Percentiles rank a stretch among this genome's conserved stretches.
phyloP scores from a whole-genome alignment of 1,140 invertebrate genomes.

The Lerema accius region DNA sequence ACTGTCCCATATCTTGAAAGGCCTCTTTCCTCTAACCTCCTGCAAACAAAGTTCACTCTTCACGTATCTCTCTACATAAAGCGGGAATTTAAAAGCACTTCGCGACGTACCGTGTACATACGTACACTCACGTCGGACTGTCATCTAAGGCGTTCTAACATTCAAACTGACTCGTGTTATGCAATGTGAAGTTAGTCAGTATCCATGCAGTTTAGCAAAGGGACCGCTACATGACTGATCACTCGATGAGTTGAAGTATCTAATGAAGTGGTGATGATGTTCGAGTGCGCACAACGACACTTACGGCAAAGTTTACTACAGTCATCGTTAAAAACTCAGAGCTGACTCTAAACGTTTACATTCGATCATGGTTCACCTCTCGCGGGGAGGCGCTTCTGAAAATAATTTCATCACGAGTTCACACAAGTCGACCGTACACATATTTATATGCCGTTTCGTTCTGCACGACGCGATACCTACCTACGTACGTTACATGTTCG shows the following conservation, averaged over 20 bases:
- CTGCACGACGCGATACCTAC: conserved; percentile 9
- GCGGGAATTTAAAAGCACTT: conserved; percentile 25
- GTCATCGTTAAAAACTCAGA: conserved; percentile 19
- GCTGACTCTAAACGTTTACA: conserved; percentile 15
- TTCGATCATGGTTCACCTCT: conserved; percentile 18
- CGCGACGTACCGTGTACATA: no score
- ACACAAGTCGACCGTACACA: conserved; percentile 1
- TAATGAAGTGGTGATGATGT: conserved; percentile 29
- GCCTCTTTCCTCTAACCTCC: conserved; percentile 96
- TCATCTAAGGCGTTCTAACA: conserved; percentile 23
- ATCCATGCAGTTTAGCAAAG: conserved; percentile 26
- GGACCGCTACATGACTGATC: conserved; percentile 24
- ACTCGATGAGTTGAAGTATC: conserved; percentile 28
- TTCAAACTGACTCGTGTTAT: conserved; percentile 16
- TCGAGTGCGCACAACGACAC: conserved; percentile 6
- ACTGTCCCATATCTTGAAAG: conserved; percentile 99
- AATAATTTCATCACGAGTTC: conserved; percentile 12
- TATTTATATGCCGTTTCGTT: not conserved
- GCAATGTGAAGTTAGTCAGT: conserved; percentile 14
- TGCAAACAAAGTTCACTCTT: conserved; percentile 75
- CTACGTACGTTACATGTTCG: not conserved
- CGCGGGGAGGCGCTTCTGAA: conserved; percentile 21
- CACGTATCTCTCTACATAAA: conserved; percentile 9
- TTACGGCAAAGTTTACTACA: conserved; percentile 25
- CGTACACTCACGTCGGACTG: conserved; percentile 14